Evolutionary conservation across 2,888 invertebrate genomes (phyloP), one percentile per base, ranked within the genome.

Genomic region (Cistogaster globosa): DNA sequence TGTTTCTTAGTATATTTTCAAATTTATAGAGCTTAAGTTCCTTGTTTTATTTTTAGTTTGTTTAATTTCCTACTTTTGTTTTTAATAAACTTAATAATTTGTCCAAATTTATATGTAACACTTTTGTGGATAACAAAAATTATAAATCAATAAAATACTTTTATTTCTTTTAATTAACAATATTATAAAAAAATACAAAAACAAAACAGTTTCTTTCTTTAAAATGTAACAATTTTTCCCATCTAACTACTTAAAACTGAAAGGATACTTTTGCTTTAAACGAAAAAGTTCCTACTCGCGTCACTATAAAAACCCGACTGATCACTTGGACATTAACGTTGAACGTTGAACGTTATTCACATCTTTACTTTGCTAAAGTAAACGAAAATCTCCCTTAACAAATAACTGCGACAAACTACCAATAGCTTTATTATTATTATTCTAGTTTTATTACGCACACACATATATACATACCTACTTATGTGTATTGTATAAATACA

Each of bases 291-390:
- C 90, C 91, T 90, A 84, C 87, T 83, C 89, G 90, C 88, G 90
- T 80, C 87, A 89, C 87, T 88, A 90, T 88, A 88, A 88, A 90
- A 90, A 88, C 88, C 90, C 90, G 89, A 91, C 91, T 91, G 88
- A 91, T 87, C 75, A 42, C 12, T 51, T 16, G 9, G 1, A 5
- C 51, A 36, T 57, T 68, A 48, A 76, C 75, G 74, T 78, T 75
- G 81, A 48, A 76, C 75, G 74, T 78, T 75, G 81, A 68, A 88
- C 60, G 86, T 80, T 84, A 55, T 83, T 79, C 79, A 63, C 6
- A 81, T 67, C 20, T 69, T 74, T 75, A 18, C 51, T 18, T 18
- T 4, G 18, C 51, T 53, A 14, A 22, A 45, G 7, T 62, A 12
- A 68, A 45, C 22, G 6, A 20, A 77, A 85, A 22, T 38, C 58